Base-by-base conservation (phyloP, 2,113 vertebrate species). In the Myiozetetes cayanensis region DNA sequence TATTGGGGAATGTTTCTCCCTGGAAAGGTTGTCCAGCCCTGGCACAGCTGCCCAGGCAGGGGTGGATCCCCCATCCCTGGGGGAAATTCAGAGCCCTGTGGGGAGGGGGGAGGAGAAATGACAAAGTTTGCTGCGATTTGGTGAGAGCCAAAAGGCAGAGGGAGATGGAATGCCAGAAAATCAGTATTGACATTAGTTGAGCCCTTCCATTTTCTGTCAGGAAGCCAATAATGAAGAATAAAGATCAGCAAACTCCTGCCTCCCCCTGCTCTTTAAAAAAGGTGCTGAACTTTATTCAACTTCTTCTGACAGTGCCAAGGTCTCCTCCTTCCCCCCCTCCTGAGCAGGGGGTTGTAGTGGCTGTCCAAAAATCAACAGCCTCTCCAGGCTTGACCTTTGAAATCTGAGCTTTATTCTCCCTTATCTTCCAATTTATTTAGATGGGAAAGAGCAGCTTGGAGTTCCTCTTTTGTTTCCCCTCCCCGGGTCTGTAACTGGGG, bases 331-430 rank as follows among this genome's bases (percentile, higher is more conserved):
- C 39, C 20, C 1, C 50, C 3, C 31, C 13, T 71, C 33, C 85
- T 8, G 83, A 71, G 68, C 61, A 46, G 63, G 4, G 77, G 47
- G 39, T 30, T 25, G 4, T 15, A 56, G 65, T 44, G 79, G 3
- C 85, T 46, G 79, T 19, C 80, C 77, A 55, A 85, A 92, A 86
- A 96, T 56, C 95, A 94, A 87, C 94, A 94, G 0, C 28, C 28
- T 87, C 41, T 20, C 47, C 20, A 87, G 65, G 27, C 22, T 2
- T 95, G 95, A 94, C 96, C 94, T 95, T 97, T 92, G 14, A 87
- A 87, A 91, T 44, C 65, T 73, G 47, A 49, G 52, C 68, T 91
- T 82, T 52, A 1, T 77, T 87, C 47, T 43, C 73, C 73, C 15
- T 12, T 19, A 2, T 30, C 44, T 72, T 72, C 35, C n/a, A 3